Base-by-base conservation (phyloP, 1,140 invertebrate genomes). In the Hydropsyche tenuis region DNA sequence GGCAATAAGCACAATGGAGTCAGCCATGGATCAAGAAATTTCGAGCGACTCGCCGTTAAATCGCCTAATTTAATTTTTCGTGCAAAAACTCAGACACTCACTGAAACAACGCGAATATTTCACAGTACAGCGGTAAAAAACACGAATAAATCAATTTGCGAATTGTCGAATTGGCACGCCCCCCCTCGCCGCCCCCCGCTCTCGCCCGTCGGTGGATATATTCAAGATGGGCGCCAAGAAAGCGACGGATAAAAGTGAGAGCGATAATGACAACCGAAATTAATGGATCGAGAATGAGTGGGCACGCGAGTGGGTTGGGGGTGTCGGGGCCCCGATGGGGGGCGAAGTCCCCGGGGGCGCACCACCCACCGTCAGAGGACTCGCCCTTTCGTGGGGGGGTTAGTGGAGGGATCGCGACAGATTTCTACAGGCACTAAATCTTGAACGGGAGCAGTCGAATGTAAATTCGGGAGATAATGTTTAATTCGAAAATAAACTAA, bases 211-310 rank as follows among this genome's bases (percentile, higher is more conserved):
- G 22, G 9, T 25, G 56, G 56, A 27, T 60, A 53, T 53, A 53
- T 43, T 16, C 46, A 42, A 43, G 42, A 65, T 43, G 63, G 60
- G 42, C 30, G 63, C 42, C 30, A 65, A 65, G 42, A 65, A 65
- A 45, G 20, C 63, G 63, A 70, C 46, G 53, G 16, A 70, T 56
- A 70, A 70, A 70, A 70, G 53, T 70, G 30, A 56, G 27, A 56
- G 22, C 69, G 27, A 70, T 70, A 56, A 70, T 56, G 53, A 70
- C 48, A 69, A 69, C 46, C n/a, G 68, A 70, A 70, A 70, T 70
- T 70, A 70, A 70, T 70, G 68, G 68, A 56, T 53, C 68, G 51
- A 30, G 48, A 70, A 70, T 70, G 68, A 70, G 68, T 56, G 68
- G 46, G 68, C 51, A 70, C 51, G 51, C 42, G 53, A 25, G 18